These are phyloP conservation scores for Ptychochromis oligacanthus DNA, from an alignment of 2,113 vertebrate genomes.

Conservation along the genomic window DNA sequence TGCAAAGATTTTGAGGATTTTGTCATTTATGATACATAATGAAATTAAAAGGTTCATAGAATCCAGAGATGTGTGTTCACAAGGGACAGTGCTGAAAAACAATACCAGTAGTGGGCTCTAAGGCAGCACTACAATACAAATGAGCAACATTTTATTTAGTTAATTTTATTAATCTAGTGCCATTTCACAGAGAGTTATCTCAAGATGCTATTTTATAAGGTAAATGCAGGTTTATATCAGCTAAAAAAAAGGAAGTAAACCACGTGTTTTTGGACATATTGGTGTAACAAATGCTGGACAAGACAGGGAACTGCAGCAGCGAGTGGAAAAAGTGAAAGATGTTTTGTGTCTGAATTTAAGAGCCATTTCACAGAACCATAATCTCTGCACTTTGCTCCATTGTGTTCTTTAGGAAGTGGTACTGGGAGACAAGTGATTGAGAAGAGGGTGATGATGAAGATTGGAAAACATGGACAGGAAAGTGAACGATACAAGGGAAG, in stretches of 20 bases:
- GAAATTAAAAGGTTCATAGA: not conserved
- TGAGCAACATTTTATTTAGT: not conserved
- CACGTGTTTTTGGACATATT: not conserved
- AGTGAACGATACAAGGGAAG: not conserved
- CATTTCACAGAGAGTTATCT: not conserved
- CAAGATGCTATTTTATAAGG: too few species aligned
- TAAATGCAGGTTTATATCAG: not conserved
- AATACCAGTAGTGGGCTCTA: not conserved
- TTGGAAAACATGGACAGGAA: not conserved
- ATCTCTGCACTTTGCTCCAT: not conserved
- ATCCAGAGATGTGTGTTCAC: not conserved
- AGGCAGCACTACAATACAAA: not conserved
- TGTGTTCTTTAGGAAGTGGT: not conserved
- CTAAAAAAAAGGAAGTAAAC: not conserved
- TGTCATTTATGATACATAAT: not conserved
- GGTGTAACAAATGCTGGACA: not conserved
- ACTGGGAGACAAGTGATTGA: not conserved
- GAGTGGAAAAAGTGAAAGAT: too few species aligned
- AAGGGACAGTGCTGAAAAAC: not conserved
- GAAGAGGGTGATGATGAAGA: not conserved
- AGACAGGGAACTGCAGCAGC: not conserved
- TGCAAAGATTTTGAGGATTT: not conserved
- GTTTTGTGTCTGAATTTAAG: not conserved
- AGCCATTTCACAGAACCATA: not conserved
- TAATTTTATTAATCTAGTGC: not conserved